These are phyloP conservation scores for Natator depressus DNA, from an alignment of 2,113 vertebrate species.

Conservation along the genomic window DNA sequence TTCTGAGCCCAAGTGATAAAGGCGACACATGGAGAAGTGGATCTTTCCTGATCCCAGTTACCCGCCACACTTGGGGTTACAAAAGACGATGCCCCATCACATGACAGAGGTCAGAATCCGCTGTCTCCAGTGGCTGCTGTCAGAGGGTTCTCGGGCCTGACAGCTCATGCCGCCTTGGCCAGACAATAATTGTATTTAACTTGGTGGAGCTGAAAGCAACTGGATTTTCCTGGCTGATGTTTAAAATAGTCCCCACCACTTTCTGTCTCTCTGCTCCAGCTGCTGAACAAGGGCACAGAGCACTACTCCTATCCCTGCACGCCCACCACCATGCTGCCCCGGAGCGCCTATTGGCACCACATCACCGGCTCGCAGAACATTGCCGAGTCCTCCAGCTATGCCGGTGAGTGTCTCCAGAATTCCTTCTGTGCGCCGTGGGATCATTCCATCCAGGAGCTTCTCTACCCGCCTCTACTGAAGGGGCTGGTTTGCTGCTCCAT, in stretches of 20 bases:
- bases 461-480: no score
- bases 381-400: conserved; percentile 78
- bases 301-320: conserved; percentile 91
- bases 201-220: not conserved
- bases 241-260: not conserved
- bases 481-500: not conserved
- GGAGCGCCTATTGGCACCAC: conserved; percentile 97
- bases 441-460: not conserved
- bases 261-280: conserved; percentile 66
- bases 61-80: not conserved
- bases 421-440: rapidly evolving
- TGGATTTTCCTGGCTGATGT: not conserved
- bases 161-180: not conserved
- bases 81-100: not conserved
- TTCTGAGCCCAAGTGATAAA: not conserved
- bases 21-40: not conserved
- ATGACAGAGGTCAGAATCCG: not conserved
- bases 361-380: conserved; percentile 90
- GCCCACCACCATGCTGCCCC: conserved; percentile 92
- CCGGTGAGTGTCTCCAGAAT: conserved; percentile 70
- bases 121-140: not conserved
- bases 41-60: not conserved
- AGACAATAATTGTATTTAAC: not conserved
- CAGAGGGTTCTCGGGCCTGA: not conserved
- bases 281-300: conserved; percentile 88